Base-by-base conservation (phyloP, 2,113 vertebrate genomes). In the Campylomormyrus numenius region DNA sequence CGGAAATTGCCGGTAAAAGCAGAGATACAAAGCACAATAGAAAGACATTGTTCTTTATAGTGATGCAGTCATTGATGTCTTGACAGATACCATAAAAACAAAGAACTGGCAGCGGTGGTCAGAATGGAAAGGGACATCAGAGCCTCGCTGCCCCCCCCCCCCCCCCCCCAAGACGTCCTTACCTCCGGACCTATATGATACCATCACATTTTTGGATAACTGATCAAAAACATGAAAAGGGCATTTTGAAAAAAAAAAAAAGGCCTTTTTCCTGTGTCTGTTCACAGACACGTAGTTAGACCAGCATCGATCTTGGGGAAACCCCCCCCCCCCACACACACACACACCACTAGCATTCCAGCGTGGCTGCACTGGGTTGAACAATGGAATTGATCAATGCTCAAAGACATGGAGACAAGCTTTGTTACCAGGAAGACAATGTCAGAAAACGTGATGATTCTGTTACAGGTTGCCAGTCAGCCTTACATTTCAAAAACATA, bases 311-410 rank as follows among this genome's bases (percentile, higher is more conserved):
- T 21, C 27, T 52, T 53, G 42, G 49, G 50, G 52, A 15, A 56
- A 56, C 3, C 49, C 27, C 27, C 27, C 66, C n/a, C 17, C 50
- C 1, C 50, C 31, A 27, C 24, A 53, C 53, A 7, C 87, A 17
- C 21, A n/a, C 39, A 58, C 19, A 24, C 58, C n/a, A 70, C 62
- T 31, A 27, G 31, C 13, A 84, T 53, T 83, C 77, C 48, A 21
- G 48, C 35, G 1, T 11, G 6, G 86, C 48, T 91, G 92, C 92
- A 39, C 24, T 80, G 88, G 90, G 90, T 89, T 90, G 89, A 90
- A 91, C 85, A 89, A 88, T 90, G 52, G 24, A 88, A 80, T 70
- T 52, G 92, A 94, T 95, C 92, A 93, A 95, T 94, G 93, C 10
- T 52, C 17, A 89, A 92, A 90, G 89, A 91, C 89, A 91, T 89